Percentiles rank a stretch among this genome's conserved stretches.
phyloP scores from a whole-genome alignment of 2,888 invertebrate species.

The Sthenelais limicola region DNA sequence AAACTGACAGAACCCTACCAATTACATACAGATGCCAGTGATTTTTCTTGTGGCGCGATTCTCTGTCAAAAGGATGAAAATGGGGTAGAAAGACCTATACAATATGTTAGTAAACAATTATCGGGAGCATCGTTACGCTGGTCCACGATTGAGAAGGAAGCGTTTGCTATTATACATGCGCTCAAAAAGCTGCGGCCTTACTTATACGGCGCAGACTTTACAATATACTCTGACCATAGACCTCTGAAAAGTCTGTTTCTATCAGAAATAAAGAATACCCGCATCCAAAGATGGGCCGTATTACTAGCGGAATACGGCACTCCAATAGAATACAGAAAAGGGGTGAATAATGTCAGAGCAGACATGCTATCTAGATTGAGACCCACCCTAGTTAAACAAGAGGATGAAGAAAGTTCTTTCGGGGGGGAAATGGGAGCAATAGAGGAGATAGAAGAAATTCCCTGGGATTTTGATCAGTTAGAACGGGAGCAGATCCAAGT shows the following conservation, averaged over 20 bases:
- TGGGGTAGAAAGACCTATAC: conserved; percentile 33
- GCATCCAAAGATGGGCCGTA: conserved; percentile 46
- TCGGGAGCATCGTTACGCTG: conserved; percentile 10
- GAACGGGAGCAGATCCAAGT: not conserved
- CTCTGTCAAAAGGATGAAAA: conserved; percentile 12
- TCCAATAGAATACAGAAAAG: conserved; percentile 42
- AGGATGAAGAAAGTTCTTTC: no score
- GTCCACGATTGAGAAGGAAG: conserved; percentile 35
- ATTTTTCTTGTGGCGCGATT: conserved; percentile 20
- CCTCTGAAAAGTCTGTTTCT: conserved; percentile 41
- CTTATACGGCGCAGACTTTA: conserved; percentile 38
- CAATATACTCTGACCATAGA: conserved; percentile 38
- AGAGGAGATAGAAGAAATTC: not conserved
- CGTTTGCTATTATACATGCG: conserved; percentile 28
- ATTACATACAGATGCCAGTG: conserved; percentile 24
- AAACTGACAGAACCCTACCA: conserved; percentile 10
- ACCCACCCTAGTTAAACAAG: not conserved
- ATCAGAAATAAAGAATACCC: conserved; percentile 44
- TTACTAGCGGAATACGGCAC: conserved; percentile 45
- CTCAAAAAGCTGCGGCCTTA: conserved; percentile 39
- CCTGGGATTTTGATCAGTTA: not conserved
- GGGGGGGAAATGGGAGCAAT: not conserved
- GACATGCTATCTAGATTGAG: conserved; percentile 40
- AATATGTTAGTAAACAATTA: conserved; percentile 37
- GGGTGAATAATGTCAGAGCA: conserved; percentile 40